Evolutionary conservation across 2,113 vertebrate species (phyloP).

Genomic region (Leiothrix lutea): DNA sequence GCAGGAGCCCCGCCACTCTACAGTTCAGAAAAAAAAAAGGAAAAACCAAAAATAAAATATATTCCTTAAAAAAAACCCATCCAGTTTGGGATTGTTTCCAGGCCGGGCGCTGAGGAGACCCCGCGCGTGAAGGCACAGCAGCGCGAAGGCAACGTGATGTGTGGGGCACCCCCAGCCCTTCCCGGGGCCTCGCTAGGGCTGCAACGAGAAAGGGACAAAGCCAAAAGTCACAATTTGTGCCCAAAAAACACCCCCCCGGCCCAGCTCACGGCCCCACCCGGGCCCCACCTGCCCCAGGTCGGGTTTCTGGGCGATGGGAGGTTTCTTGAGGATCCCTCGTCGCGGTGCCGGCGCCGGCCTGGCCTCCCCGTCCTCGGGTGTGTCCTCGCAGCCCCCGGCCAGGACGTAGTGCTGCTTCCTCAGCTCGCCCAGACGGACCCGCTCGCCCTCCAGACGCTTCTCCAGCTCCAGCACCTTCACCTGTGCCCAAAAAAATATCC

Average conservation of each 20-base stretch:
- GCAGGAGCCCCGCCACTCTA: background rate
- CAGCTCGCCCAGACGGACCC: slow-evolving; percentile 87
- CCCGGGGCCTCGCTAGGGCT: slow-evolving; percentile 42
- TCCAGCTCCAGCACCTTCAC: slow-evolving; percentile 95
- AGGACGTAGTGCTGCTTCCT: slow-evolving; percentile 90
- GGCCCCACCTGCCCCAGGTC: slow-evolving; percentile 49
- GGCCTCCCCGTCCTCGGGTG: background rate
- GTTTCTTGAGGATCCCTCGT: slow-evolving; percentile 81
- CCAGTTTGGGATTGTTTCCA: background rate
- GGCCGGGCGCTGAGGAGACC: background rate
- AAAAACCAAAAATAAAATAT: background rate
- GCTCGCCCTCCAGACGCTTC: slow-evolving; percentile 84
- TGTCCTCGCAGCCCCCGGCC: slow-evolving; percentile 67
- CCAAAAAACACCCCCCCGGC: fast-evolving
- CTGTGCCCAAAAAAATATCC: slow-evolving; percentile 45
- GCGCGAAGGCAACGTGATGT: background rate
- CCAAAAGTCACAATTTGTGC: fast-evolving
- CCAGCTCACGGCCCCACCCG: fast-evolving
- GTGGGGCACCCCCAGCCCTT: background rate
- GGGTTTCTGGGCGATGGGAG: slow-evolving; percentile 87
- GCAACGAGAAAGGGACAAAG: background rate
- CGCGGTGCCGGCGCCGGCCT: slow-evolving; percentile 9
- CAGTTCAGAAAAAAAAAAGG: background rate
- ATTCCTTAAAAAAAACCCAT: background rate
- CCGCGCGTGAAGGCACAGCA: slow-evolving; percentile 17